Conservation (phyloP, 2,888 invertebrate species). For the Cistogaster globosa region DNA sequence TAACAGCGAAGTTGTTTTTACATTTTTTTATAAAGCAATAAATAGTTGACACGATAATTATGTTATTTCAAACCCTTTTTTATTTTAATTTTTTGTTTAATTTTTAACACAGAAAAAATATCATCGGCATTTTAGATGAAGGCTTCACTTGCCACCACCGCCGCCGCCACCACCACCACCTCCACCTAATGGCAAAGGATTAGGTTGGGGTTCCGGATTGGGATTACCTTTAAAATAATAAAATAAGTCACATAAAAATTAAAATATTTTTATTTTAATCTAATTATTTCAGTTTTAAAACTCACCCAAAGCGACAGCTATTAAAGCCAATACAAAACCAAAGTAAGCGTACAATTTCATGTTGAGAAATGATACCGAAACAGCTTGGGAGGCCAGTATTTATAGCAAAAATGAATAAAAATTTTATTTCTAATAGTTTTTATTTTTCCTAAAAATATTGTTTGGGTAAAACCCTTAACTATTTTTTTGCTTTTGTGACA, state of each 20-base stretch:
- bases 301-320: constrained; percentile 47
- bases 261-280: background rate
- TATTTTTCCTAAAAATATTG: background rate
- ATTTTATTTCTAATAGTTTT: background rate
- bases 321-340: constrained; percentile 41
- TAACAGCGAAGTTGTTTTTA: too few relatives aligned
- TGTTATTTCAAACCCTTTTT: too few relatives aligned
- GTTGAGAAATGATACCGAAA: constrained; percentile 16
- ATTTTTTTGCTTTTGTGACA: background rate
- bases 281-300: background rate
- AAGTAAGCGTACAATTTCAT: constrained; percentile 57
- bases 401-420: constrained; percentile 7
- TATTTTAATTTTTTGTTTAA: too few relatives aligned
- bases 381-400: background rate
- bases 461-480: background rate
- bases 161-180: constrained; percentile 67
- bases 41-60: too few relatives aligned
- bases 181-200: constrained; percentile 51
- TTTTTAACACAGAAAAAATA: background rate
- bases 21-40: too few relatives aligned
- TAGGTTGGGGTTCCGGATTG: constrained; percentile 53
- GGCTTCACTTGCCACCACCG: constrained; percentile 51
- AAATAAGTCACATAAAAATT: background rate
- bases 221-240: constrained; percentile 36
- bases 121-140: background rate